Base-by-base conservation (phyloP, 2,113 vertebrate species). In the Probosciger aterrimus region DNA sequence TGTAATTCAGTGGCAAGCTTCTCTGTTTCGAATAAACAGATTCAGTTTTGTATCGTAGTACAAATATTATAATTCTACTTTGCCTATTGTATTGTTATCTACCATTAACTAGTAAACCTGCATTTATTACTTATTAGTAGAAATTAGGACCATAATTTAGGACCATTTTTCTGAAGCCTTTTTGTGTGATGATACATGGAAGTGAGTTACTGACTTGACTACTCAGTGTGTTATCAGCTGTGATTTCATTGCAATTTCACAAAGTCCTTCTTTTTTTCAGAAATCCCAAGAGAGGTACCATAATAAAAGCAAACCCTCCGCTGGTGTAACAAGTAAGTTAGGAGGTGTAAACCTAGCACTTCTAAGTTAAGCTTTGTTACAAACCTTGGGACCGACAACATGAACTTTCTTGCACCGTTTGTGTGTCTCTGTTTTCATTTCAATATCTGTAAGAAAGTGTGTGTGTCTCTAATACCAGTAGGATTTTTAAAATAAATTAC, bases 291-390 rank as follows among this genome's bases (percentile, higher is more conserved):
- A 99, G 92, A 99, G 98, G 94, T 98, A 97, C 90, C 90, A 89
- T 89, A 98, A 96, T 88, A 99, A 98, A 97, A 98, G 90, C 97
- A 98, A 98, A 94, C 97, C 98, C 3, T 97, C 98, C 65, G 97
- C 98, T 75, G 98, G 98, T 90, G 97, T 98, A 92, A 98, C 98
- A 97, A 99, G 99, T 99, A 98, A 99, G 99, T 98, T 81, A 74
- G 25, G 18, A 71, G 17, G 6, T 53, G 7, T 81, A 85, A 90
- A 80, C 18, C 7, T 94, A 78, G 59, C 27, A 63, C 69, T 75
- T 76, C 37, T 69, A 28, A 35, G n/a, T 69, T 92, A 82, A 59
- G 11, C 24, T 19, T 68, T 68, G 14, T 52, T 78, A 64, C 94
- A 90, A 93, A 30, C 62, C 30, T 17, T 1, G 11, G 28, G 11